Evolutionary conservation across 2,797 vertebrate species (phyloP).

Genomic region (Anomalospiza imberbis): DNA sequence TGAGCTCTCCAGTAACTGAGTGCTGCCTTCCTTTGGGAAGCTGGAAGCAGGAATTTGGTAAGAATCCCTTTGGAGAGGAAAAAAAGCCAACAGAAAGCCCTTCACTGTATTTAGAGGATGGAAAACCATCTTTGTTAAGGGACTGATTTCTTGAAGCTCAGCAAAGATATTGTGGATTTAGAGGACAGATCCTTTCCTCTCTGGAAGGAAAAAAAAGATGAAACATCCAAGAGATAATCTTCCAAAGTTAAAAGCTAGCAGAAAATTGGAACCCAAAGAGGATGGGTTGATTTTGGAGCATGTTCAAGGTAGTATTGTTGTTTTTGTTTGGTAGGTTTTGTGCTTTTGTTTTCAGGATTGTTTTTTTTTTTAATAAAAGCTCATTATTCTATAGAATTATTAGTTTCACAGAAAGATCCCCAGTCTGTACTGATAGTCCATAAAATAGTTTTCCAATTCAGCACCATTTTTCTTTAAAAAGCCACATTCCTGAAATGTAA

Average conservation of each 20-base stretch:
- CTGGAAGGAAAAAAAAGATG: background rate
- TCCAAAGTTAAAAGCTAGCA: background rate
- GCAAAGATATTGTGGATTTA: background rate
- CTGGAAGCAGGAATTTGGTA: background rate
- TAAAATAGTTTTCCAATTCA: background rate
- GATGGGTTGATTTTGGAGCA: background rate
- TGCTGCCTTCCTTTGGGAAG: background rate
- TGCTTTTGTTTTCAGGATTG: background rate
- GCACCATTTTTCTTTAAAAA: background rate
- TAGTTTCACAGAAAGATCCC: background rate
- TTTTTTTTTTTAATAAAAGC: background rate
- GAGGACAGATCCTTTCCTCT: background rate
- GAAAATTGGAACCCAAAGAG: background rate
- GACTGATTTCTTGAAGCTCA: background rate
- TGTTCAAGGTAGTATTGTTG: background rate
- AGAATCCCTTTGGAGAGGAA: background rate
- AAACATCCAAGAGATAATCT: background rate
- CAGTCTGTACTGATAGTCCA: background rate
- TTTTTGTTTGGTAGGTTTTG: background rate
- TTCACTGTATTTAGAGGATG: background rate
- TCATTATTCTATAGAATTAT: background rate
- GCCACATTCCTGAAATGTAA: background rate
- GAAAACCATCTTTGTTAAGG: background rate
- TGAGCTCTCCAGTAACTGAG: background rate
- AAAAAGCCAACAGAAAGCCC: background rate